These are phyloP conservation scores for Trochalopteron elliotii DNA, from an alignment of 2,113 vertebrate genomes.

Conservation along the genomic window DNA sequence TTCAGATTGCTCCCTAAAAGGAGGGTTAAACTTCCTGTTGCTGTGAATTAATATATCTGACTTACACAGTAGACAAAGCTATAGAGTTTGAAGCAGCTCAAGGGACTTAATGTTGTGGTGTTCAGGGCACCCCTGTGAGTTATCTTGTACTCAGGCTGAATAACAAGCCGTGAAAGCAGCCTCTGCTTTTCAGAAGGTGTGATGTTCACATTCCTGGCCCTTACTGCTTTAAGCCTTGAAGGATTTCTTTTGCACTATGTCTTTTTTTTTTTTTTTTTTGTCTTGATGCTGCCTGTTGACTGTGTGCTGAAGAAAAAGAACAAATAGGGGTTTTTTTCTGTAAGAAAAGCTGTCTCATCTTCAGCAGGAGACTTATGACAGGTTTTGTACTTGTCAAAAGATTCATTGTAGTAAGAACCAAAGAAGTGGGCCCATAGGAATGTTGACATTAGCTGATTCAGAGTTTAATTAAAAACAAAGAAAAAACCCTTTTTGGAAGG, in stretches of 20 bases:
- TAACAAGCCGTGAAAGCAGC: not conserved
- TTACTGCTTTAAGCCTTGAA: not conserved
- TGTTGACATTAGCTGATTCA: not conserved
- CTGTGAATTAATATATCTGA: not conserved
- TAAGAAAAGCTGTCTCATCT: not conserved
- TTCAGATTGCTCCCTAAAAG: not conserved
- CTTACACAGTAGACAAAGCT: not conserved
- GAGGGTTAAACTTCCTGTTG: not conserved
- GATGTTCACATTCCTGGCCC: not conserved
- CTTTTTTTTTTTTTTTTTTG: not conserved
- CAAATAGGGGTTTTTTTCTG: not conserved
- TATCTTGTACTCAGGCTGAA: not conserved
- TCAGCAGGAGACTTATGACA: not conserved
- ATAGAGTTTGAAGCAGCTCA: not conserved
- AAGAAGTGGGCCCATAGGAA: not conserved
- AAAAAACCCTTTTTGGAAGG: not conserved
- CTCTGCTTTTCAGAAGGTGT: not conserved
- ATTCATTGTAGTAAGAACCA: not conserved
- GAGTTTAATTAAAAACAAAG: not conserved
- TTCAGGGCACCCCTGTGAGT: not conserved
- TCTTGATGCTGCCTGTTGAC: not conserved
- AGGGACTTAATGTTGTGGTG: not conserved
- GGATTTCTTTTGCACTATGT: not conserved
- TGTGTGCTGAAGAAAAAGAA: not conserved
- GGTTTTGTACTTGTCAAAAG: not conserved